Evolutionary conservation across 2,113 vertebrate genomes (phyloP), one percentile per base, ranked within the genome.

Genomic region (Procavia capensis): DNA sequence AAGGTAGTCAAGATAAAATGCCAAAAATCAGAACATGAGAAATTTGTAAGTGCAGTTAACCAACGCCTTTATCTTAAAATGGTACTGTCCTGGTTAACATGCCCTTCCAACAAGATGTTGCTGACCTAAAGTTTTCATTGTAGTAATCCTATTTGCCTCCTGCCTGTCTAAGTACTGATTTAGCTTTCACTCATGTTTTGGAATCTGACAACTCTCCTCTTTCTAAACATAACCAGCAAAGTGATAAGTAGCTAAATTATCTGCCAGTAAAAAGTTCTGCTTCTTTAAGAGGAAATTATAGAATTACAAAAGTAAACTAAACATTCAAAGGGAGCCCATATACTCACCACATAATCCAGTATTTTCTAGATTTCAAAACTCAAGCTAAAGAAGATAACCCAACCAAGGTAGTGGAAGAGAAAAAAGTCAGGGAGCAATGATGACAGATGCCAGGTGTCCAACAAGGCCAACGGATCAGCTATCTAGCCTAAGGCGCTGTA

Each of bases 41-140:
- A 95, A 75, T 78, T 91, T 85, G 66, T 79, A 96, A 74, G 64
- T 85, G 50, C 31, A 93, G 84, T 93, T 96, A 97, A 89, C 88
- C 89, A 74, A 87, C 45, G 92, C 81, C 70, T 92, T 93, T 54
- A 79, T 39, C 84, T 76, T 50, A n/a, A 88, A 96, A 83, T 64
- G 63, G 81, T 88, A 68, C 83, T 91, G n/a, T 93, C 39, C 54
- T 2, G 1, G 47, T 57, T 76, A 85, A 76, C 68, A 95, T 74
- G 68, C 47, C 85, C 83, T 95, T 96, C 91, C 93, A 96, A 91
- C 29, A 68, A 57, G 47, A 50, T n/a, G 64, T 85, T 31, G 75
- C 68, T 90, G 84, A 82, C 80, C 80, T 81, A 70, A 34, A 85
- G 93, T 90, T 90, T n/a, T 93, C 59, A 64, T 47, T 0, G 1